These are phyloP conservation scores for Fulmarus glacialis DNA, from an alignment of 2,113 vertebrate species.

Conservation along the genomic window DNA sequence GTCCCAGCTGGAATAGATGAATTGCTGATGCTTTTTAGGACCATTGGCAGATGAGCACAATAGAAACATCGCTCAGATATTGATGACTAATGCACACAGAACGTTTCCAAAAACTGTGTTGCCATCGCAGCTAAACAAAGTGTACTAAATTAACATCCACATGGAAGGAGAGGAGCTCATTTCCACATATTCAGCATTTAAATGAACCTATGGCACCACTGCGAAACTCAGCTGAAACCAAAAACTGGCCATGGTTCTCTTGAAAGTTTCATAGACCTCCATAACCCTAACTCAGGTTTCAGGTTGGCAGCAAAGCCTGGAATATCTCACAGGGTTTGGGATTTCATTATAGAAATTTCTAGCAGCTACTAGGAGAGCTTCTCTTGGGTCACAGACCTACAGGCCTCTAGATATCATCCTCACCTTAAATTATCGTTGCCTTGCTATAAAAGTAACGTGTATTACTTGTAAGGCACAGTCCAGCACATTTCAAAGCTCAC, in stretches of 20 bases:
- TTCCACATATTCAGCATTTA: constrained; percentile 41
- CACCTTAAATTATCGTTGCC: background rate
- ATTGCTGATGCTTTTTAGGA: constrained; percentile 70
- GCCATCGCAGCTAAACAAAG: constrained; percentile 64
- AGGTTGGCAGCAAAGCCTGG: constrained; percentile 21
- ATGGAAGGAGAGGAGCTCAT: constrained; percentile 27
- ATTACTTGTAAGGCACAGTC: background rate
- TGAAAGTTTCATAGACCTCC: constrained; percentile 52
- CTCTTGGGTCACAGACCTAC: background rate
- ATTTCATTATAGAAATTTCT: constrained; percentile 16
- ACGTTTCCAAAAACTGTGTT: constrained; percentile 57
- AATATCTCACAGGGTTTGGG: constrained; percentile 9
- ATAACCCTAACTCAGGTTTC: constrained; percentile 41
- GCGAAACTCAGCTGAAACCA: constrained; percentile 32
- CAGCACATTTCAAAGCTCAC: background rate
- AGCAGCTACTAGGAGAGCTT: background rate
- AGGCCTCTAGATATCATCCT: background rate
- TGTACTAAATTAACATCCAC: constrained; percentile 53
- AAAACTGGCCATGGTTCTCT: constrained; percentile 31
- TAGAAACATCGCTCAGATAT: constrained; percentile 61
- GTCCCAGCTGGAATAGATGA: constrained; percentile 68
- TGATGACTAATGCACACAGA: constrained; percentile 59
- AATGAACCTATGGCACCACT: constrained; percentile 12
- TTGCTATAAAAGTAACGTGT: background rate
- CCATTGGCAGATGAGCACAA: constrained; percentile 63